Conservation (phyloP, 2,797 vertebrate species). For the Bovichtus variegatus region DNA sequence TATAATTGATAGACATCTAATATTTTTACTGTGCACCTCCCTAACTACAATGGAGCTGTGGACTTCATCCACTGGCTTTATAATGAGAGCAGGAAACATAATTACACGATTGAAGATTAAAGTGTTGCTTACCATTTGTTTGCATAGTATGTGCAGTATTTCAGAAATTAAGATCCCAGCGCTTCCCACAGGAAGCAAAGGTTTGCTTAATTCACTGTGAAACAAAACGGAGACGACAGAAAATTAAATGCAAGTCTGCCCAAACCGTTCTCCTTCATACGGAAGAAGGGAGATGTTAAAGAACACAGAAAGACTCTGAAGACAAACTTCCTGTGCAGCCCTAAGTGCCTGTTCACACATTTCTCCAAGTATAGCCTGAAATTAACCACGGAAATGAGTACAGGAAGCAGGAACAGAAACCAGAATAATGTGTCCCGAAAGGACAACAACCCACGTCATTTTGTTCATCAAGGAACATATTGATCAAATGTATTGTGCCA, state of each 20-base stretch:
- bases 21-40: not conserved
- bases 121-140: conserved; percentile 93
- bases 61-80: not conserved
- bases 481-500: not conserved
- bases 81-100: not conserved
- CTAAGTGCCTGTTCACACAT: not conserved
- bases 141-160: conserved; percentile 99
- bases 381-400: not conserved
- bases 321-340: not conserved
- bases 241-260: not conserved
- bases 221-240: conserved; percentile 65
- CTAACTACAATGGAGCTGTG: not conserved
- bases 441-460: not conserved
- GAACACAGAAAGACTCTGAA: not conserved
- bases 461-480: not conserved
- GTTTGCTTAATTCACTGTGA: conserved; percentile 97
- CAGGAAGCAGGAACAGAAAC: not conserved
- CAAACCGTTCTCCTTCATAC: conserved; percentile 1
- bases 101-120: not conserved
- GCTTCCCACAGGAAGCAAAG: conserved; percentile 97
- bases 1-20: not conserved
- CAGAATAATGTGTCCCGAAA: not conserved
- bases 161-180: conserved; percentile 95
- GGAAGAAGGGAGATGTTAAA: not conserved
- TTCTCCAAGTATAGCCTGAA: not conserved